Evolutionary conservation across 2,113 vertebrate species (phyloP).

Genomic region (Pimephales promelas): DNA sequence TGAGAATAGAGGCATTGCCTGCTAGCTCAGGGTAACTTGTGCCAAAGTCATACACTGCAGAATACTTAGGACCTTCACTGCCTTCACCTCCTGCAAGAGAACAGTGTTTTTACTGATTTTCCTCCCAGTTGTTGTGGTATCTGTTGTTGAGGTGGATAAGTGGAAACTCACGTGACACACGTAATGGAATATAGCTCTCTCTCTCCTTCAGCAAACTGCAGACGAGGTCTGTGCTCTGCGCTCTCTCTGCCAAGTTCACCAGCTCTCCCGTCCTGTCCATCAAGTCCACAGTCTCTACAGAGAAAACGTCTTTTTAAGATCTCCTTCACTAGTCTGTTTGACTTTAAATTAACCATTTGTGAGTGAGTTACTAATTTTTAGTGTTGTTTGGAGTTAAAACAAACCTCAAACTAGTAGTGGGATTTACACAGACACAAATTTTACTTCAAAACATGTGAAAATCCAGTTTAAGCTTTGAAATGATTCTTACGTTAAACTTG

Average conservation of each 20-base stretch:
- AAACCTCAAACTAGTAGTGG: not conserved
- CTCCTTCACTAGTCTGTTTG: not conserved
- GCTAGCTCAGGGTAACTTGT: slow-evolving; percentile 68
- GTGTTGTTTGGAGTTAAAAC: not conserved
- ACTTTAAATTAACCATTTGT: not conserved
- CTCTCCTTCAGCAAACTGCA: slow-evolving; percentile 68
- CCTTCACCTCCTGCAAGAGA: slow-evolving; percentile 59
- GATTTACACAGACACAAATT: not conserved
- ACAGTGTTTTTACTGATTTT: not conserved
- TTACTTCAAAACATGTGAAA: not conserved
- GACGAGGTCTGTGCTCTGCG: slow-evolving; percentile 60
- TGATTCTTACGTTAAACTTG: not conserved
- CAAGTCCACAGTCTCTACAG: slow-evolving; percentile 70
- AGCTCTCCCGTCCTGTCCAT: slow-evolving; percentile 68
- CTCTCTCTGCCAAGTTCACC: slow-evolving; percentile 63
- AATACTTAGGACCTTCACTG: slow-evolving; percentile 63
- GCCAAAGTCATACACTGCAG: slow-evolving; percentile 64
- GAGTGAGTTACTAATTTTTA: not conserved
- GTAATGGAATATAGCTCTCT: slow-evolving; percentile 67
- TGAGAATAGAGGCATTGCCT: slow-evolving; percentile 57
- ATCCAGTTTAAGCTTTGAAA: not conserved
- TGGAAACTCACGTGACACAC: slow-evolving; percentile 67
- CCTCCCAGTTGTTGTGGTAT: not conserved
- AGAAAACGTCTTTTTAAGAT: slow-evolving; percentile 12
- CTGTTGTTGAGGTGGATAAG: not conserved